These are phyloP conservation scores for Trichomycterus rosablanca DNA, from an alignment of 2,113 vertebrate species.

Conservation along the genomic window DNA sequence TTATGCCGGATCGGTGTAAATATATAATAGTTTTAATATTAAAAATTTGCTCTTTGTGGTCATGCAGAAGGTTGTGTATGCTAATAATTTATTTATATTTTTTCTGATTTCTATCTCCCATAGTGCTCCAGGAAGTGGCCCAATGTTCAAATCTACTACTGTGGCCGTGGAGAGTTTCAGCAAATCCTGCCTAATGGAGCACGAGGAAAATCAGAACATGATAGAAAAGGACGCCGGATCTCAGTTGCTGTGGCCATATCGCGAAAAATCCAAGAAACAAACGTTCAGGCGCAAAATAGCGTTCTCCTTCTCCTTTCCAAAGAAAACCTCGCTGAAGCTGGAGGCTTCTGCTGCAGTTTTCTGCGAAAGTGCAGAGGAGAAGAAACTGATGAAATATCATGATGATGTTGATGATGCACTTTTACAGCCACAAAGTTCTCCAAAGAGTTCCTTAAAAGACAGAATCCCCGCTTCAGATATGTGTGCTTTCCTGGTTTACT, in stretches of 20 bases:
- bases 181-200: constrained; percentile 43
- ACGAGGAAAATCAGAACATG: constrained; percentile 45
- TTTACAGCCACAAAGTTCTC: constrained; percentile 68
- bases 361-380: constrained; percentile 75
- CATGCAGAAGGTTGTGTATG: too few species aligned
- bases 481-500: constrained; percentile 47
- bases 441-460: constrained; percentile 27
- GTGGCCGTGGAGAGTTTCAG: constrained; percentile 71
- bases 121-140: constrained; percentile 83
- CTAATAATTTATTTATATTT: neutral
- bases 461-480: constrained; percentile 36
- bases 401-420: constrained; percentile 56
- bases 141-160: constrained; percentile 88
- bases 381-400: constrained; percentile 46
- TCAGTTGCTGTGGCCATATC: constrained; percentile 35
- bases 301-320: constrained; percentile 84
- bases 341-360: constrained; percentile 84
- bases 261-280: constrained; percentile 60
- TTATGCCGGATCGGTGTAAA: too few species aligned
- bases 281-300: constrained; percentile 68
- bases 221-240: constrained; percentile 18
- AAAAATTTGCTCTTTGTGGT: too few species aligned
- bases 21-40: too few species aligned
- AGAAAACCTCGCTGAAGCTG: constrained; percentile 76
- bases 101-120: constrained; percentile 26